Percentiles rank a stretch among this genome's conserved stretches.
These are phyloP conservation scores for Oriolus oriolus DNA, from an alignment of 2,113 vertebrate genomes.

Conservation along the genomic window DNA sequence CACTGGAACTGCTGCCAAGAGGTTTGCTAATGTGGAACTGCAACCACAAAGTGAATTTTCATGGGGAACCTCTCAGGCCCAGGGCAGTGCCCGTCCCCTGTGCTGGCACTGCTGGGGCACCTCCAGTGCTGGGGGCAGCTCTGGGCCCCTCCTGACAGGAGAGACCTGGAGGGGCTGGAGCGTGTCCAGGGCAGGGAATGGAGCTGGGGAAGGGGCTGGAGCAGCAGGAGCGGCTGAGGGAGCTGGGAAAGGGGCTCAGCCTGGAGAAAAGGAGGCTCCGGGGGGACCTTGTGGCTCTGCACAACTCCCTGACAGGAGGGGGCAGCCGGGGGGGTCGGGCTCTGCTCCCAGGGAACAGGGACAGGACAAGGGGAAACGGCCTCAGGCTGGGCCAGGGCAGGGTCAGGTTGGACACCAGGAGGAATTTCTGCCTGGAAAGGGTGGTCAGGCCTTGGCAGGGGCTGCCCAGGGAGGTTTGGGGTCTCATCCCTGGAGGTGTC, in stretches of 20 bases:
- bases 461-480: neutral
- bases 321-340: neutral
- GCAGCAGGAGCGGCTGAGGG: neutral
- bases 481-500: neutral
- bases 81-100: neutral
- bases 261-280: neutral
- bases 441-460: neutral
- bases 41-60: neutral
- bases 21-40: neutral
- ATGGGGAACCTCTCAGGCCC: neutral
- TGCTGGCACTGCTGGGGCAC: neutral
- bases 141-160: neutral
- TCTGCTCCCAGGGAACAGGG: neutral
- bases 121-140: neutral
- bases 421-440: neutral
- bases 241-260: neutral
- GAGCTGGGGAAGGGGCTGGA: neutral
- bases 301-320: no score
- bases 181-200: neutral
- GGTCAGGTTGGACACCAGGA: rapidly evolving
- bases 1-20: neutral
- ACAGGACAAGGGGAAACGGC: neutral
- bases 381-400: neutral
- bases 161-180: neutral
- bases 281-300: neutral